Base-by-base conservation (phyloP, 2,113 vertebrate genomes). In the Baryphthengus martii region DNA sequence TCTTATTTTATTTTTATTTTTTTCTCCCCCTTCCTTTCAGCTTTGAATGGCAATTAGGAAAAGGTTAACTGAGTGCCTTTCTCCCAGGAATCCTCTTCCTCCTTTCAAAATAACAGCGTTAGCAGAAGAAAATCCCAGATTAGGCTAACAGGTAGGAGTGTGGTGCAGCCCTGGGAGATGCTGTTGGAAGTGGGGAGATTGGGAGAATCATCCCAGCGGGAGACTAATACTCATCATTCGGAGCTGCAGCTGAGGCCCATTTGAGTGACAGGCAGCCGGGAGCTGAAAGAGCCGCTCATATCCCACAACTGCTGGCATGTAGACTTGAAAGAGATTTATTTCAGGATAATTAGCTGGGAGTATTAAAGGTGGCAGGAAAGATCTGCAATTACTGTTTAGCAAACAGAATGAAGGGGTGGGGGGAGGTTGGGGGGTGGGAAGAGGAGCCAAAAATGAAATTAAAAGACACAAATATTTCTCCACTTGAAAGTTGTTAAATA, bases 191-290 rank as follows among this genome's bases (percentile, higher is more conserved):
- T 97, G 97, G 98, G 98, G 97, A 98, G 98, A 98, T 98, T 98
- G 98, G 98, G 98, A 97, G 98, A 98, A 97, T 98, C 98, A 98
- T 98, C 99, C 98, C 99, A 99, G 98, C 98, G 95, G 99, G 99
- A 98, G 98, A 98, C 98, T 99, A 99, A 99, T 99, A 98, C 99
- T 98, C 98, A 98, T 98, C 99, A 98, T 99, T 98, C 98, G 89
- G 98, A 97, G 97, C 98, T 98, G 98, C 99, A 99, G 99, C 99
- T 99, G 99, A 99, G 99, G 98, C 98, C 99, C 98, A 94, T 97
- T 97, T 99, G 99, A 99, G 98, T 99, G 99, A 99, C 99, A 99
- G 98, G 98, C 98, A 90, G 97, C 97, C 96, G 17, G 98, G 98
- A 98, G 98, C 98, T 97, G 98, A 98, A 98, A 98, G 98, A 97